A percentile compares a stretch with the other conserved stretches of the same genome.
These are phyloP conservation scores for Microchrysa polita DNA, from an alignment of 2,888 invertebrate species.

Conservation along the genomic window DNA sequence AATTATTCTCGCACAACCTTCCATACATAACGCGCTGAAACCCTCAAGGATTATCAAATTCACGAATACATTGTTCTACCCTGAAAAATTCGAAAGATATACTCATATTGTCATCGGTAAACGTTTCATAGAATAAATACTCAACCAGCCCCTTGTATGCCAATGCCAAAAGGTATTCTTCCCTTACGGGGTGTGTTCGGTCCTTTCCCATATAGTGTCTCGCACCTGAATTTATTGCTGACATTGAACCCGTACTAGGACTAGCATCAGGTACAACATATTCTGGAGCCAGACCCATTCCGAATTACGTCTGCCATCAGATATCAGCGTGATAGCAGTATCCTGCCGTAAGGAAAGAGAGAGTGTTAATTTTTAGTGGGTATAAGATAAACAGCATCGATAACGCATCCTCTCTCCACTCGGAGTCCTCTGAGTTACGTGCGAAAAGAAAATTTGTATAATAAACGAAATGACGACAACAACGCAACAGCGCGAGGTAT, in stretches of 20 bases:
- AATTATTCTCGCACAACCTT: too few species aligned
- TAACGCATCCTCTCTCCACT: too few species aligned
- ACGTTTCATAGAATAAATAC: neutral
- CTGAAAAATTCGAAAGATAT: neutral
- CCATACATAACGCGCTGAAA: too few species aligned
- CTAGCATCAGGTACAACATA: slow-evolving; percentile 26
- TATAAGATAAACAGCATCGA: slow-evolving; percentile 49
- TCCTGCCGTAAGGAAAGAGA: slow-evolving; percentile 18
- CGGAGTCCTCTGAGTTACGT: slow-evolving; percentile 50
- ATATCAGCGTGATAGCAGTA: slow-evolving; percentile 44
- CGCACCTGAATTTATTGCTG: too few species aligned
- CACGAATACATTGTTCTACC: slow-evolving; percentile 21
- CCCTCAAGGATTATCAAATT: slow-evolving; percentile 14
- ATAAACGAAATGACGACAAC: slow-evolving; percentile 31
- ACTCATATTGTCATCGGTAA: slow-evolving; percentile 46
- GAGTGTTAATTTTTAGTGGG: slow-evolving; percentile 49
- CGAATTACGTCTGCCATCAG: slow-evolving; percentile 45
- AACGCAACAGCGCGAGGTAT: neutral
- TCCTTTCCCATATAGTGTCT: too few species aligned
- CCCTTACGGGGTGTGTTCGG: too few species aligned
- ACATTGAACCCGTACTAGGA: neutral
- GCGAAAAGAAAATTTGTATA: slow-evolving; percentile 49
- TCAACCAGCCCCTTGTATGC: too few species aligned
- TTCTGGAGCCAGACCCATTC: neutral
- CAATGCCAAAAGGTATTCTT: too few species aligned